Base-by-base conservation (phyloP, 2,797 vertebrate species). In the Neosalanx taihuensis region DNA sequence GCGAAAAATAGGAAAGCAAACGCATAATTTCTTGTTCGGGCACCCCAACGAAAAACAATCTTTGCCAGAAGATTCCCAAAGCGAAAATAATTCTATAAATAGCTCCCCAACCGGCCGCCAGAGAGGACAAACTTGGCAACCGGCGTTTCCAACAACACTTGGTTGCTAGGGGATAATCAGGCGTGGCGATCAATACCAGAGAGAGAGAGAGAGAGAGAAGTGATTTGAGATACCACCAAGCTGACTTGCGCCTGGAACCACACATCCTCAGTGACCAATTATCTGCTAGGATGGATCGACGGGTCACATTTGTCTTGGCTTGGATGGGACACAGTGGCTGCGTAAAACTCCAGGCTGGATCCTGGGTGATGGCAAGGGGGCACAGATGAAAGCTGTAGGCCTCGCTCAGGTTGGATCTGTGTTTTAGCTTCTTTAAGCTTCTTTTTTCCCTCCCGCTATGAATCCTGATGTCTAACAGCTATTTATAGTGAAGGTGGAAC, bases 141-240 rank as follows among this genome's bases (percentile, higher is more conserved):
- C 82, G 79, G 77, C 72, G 37, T 73, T 72, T n/a, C n/a, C 17
- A 79, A 80, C 74, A 83, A 84, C 73, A 77, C 81, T 69, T 31
- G 75, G 86, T 89, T 90, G 85, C 86, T 82, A 89, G 64, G 87
- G 87, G 82, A 76, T 87, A 86, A 79, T 69, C 76, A 69, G 83
- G 80, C 37, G 73, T 86, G 71, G 69, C 69, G 78, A 88, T 77
- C 76, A 20, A 87, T 80, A 79, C 35, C 69, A 46, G 79, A 66
- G 72, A 26, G 23, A 26, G 23, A 26, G 23, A 26, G 23, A 26
- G 23, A 26, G 23, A 26, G 23, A 26, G 70, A 20, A 56, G 33
- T 13, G 33, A 30, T 75, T 41, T 70, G 33, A 53, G 58, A 70
- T 29, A 33, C 29, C 51, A 37, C 75, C 72, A 26, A 33, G 53